Base-by-base conservation (phyloP, 2,888 invertebrate genomes). In the Tiliacea citrago region DNA sequence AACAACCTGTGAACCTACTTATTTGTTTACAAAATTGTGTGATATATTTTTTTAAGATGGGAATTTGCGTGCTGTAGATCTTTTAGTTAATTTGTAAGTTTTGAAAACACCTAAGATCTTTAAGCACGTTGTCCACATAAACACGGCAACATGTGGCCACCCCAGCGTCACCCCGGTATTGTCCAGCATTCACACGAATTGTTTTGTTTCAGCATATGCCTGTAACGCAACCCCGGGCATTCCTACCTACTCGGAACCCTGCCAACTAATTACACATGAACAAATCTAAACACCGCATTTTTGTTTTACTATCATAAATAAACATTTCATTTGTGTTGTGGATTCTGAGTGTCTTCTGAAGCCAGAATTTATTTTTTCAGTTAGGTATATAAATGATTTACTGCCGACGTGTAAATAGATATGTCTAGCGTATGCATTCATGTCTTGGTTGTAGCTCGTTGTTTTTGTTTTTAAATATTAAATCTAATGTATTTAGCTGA, bases 171-270 rank as follows among this genome's bases (percentile, higher is more conserved):
- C 92, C 91, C 93, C 85, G 93, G 74, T 89, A 93, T 94, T 95
- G 96, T 94, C 95, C 96, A 86, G 93, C 88, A 90, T 95, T 95
- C 94, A 93, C 94, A 94, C 90, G 93, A 95, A 94, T 91, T 91
- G 94, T 95, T 95, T 94, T 94, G 93, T 95, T 95, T 94, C 93
- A 94, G 91, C 88, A 91, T 90, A 92, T 91, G 91, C 89, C 90
- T 86, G 90, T 91, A 91, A 91, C 90, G 87, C 90, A 89, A 90
- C 92, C 92, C 91, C 83, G 78, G 69, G 75, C 91, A 93, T 93
- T 92, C 93, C 91, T 93, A 91, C 95, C 95, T 95, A 95, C 94
- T 95, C 93, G 95, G 95, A 95, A 91, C 90, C 83, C 79, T 93
- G 96, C 95, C 95, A 96, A 95, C 93, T 93, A 92, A 93, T 93